Base-by-base conservation (phyloP, 2,888 invertebrate species). In the Incurvaria masculella region DNA sequence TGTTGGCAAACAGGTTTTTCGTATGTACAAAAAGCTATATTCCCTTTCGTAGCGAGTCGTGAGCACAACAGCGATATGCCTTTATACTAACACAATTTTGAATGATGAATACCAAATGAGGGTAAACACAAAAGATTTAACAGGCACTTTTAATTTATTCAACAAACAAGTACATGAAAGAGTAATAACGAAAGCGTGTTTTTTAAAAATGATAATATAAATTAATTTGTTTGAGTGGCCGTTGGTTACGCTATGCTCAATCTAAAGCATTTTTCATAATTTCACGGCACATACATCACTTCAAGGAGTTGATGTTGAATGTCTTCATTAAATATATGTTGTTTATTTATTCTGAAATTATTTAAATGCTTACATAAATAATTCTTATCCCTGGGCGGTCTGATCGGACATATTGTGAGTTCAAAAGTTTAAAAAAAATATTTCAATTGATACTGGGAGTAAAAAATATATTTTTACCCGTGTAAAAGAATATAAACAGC, bases 41-140 rank as follows among this genome's bases (percentile, higher is more conserved):
- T 72, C 71, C 67, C 69, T 62, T 70, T 69, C 65, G 62, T 68
- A 67, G 72, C 68, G 63, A 23, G 23, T 23, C 23, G 23, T n/a
- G 33, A 33, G 33, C 33, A 33, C 33, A 33, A 33, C 33, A 33
- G 63, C 68, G 63, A 60, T 62, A 66, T 67, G 70, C 72, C 72
- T 73, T 78, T 78, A 74, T 78, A 67, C 66, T 71, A 72, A 64
- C 73, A 68, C 71, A 76, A 71, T 72, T 72, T 72, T 72, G 73
- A 76, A 76, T 73, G 33, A 78, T 78, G 76, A 78, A 76, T 76
- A 78, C 76, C 72, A 76, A 76, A 76, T 76, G 72, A 76, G 76
- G 78, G 76, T 70, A 68, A 67, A 70, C 65, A 75, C 74, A 76
- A 78, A 74, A 74, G 74, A 72, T 74, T 69, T 14, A 71, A 70